phyloP scores from a whole-genome alignment of 2,888 invertebrate genomes.

The Iselma pallidipennis region DNA sequence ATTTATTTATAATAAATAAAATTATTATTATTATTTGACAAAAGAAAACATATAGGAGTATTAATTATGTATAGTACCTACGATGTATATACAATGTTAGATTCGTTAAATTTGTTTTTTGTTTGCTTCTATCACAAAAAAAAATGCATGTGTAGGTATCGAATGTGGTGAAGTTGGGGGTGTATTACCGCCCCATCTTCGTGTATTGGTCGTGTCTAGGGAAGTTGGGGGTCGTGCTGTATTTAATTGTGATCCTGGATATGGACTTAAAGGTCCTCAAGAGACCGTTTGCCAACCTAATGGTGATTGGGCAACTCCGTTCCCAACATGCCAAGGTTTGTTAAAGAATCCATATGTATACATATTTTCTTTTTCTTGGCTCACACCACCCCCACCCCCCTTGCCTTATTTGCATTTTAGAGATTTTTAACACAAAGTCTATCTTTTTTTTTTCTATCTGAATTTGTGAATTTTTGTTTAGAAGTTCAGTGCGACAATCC shows the following conservation, averaged over 20 bases:
- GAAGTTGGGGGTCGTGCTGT: slow-evolving; percentile 81
- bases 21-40: neutral
- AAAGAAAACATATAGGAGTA: too few relatives aligned
- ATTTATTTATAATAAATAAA: neutral
- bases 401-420: neutral
- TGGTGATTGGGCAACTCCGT: slow-evolving; percentile 79
- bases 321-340: slow-evolving; percentile 74
- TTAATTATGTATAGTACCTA: too few relatives aligned
- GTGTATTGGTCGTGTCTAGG: slow-evolving; percentile 74
- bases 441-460: neutral
- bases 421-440: neutral
- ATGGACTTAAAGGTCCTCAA: slow-evolving; percentile 72
- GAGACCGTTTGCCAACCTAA: slow-evolving; percentile 77
- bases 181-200: slow-evolving; percentile 63
- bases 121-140: slow-evolving; percentile 8
- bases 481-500: slow-evolving; percentile 82
- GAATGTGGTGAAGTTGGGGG: slow-evolving; percentile 77
- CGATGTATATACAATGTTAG: too few relatives aligned
- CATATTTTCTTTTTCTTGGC: neutral
- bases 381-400: neutral
- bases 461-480: slow-evolving; percentile 45
- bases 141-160: slow-evolving; percentile 62
- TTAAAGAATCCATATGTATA: slow-evolving; percentile 12
- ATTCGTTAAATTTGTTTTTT: slow-evolving; percentile 3
- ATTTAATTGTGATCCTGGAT: slow-evolving; percentile 79